Percentiles rank a stretch among this genome's conserved stretches.
phyloP scores from a whole-genome alignment of 2,113 vertebrate genomes.

The Dicrurus megarhynchus region DNA sequence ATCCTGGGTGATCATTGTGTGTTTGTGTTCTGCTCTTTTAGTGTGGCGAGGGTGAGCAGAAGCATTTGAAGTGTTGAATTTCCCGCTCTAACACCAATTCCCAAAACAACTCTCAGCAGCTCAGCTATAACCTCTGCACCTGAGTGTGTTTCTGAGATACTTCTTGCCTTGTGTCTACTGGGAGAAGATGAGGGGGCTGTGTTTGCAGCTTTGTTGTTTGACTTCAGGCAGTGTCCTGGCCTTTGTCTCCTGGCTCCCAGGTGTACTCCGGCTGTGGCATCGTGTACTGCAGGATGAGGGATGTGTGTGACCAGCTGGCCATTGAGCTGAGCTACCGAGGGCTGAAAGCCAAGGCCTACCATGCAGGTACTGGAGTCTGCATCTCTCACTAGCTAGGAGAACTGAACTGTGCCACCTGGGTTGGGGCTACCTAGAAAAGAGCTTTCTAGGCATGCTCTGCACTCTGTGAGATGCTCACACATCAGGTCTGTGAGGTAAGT shows the following conservation, averaged over 20 bases:
- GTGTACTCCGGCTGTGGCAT: constrained; percentile 86
- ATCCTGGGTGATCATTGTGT: fast-evolving
- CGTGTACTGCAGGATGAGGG: constrained; percentile 94
- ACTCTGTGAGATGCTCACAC: neutral
- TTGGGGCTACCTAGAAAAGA: neutral
- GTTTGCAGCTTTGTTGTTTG: neutral
- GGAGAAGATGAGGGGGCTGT: neutral
- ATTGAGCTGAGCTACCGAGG: constrained; percentile 85
- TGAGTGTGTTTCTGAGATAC: neutral
- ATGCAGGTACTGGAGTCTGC: constrained; percentile 82
- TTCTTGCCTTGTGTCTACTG: neutral
- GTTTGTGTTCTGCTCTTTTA: neutral
- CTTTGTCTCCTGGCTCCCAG: constrained; percentile 27
- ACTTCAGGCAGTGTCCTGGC: neutral
- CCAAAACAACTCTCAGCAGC: neutral
- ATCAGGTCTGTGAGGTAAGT: neutral
- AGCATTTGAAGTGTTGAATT: neutral
- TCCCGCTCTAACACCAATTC: neutral
- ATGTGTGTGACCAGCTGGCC: constrained; percentile 90
- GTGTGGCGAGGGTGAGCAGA: neutral
- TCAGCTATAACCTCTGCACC: neutral
- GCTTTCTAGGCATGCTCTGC: neutral
- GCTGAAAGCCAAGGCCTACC: constrained; percentile 88
- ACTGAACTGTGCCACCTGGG: neutral
- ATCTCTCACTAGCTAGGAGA: neutral